Base-by-base conservation (phyloP, 2,113 vertebrate genomes). In the Festucalex cinctus region DNA sequence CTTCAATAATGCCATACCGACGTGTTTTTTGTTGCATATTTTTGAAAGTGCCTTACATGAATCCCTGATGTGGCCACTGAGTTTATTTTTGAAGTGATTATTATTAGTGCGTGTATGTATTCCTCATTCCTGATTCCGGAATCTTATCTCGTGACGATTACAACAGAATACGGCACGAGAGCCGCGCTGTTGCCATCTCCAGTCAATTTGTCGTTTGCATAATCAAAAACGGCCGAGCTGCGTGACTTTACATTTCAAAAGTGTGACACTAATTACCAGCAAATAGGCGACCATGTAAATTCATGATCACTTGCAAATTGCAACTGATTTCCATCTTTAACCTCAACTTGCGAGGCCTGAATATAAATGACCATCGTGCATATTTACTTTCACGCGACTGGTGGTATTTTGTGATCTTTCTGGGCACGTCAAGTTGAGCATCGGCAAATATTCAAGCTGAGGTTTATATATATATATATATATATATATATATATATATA, bases 111-210 rank as follows among this genome's bases (percentile, higher is more conserved):
- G 56, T 36, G 20, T 32, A 20, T 22, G 63, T n/a, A n/a, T n/a
- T n/a, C 35, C 49, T 58, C 9, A 6, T 65, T 69, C 70, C 67
- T 70, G 48, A 68, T 82, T 71, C 75, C 63, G 66, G 60, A 68
- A 70, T 65, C 66, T 24, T 26, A 8, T 26, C 32, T 9, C n/a
- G n/a, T n/a, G n/a, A n/a, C n/a, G n/a, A 35, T 26, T 36, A 4
- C 58, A 70, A 20, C 37, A 65, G 59, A 43, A 26, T 28, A 3
- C 35, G 41, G 75, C 8, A 24, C 24, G 0, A 56, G 32, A 41
- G 63, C 28, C 28, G 59, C 22, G 67, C 37, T 59, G 51, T 57
- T 24, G 57, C 61, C 49, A 24, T n/a, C 36, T 1, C 8, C 57
- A 5, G 56, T 36, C 19, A 16, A 59, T 59, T 59, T 59, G 57